These are phyloP conservation scores for Petrocephalus sullivani DNA, from an alignment of 2,797 vertebrate species.

Conservation along the genomic window DNA sequence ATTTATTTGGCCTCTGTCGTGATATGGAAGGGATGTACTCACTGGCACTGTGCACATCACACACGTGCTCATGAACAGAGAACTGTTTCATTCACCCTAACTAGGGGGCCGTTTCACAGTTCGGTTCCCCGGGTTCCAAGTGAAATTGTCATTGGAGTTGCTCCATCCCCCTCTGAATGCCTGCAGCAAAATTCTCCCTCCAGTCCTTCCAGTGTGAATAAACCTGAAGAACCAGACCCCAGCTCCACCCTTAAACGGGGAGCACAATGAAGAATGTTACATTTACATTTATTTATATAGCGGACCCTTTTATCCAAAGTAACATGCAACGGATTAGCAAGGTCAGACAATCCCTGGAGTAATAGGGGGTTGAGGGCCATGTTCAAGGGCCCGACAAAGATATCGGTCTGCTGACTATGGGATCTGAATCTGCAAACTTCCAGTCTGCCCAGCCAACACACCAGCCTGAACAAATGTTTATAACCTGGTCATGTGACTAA, in stretches of 20 bases:
- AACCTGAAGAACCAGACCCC: conserved; percentile 22
- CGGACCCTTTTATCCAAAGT: not conserved
- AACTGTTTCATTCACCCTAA: not conserved
- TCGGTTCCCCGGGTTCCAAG: not conserved
- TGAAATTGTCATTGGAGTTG: not conserved
- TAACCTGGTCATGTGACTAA: not conserved
- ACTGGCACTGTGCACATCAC: not conserved
- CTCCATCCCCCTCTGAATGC: not conserved
- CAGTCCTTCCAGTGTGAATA: not conserved
- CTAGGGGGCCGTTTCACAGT: not conserved
- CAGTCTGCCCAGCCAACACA: not conserved
- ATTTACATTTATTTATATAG: not conserved
- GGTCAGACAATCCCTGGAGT: not conserved
- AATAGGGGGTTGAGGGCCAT: not conserved
- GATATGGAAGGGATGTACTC: not conserved
- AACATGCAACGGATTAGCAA: not conserved
- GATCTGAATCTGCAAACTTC: not conserved
- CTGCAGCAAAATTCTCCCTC: not conserved
- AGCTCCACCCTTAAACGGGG: not conserved
- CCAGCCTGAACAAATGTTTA: not conserved
- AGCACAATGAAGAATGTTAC: not conserved
- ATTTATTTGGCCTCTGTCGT: not conserved
- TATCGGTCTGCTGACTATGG: not conserved
- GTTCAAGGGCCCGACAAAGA: not conserved
- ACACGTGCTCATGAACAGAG: not conserved